Evolutionary conservation across 1,140 invertebrate genomes (phyloP), one percentile per base, ranked within the genome.

Genomic region (Orchestia grillus): DNA sequence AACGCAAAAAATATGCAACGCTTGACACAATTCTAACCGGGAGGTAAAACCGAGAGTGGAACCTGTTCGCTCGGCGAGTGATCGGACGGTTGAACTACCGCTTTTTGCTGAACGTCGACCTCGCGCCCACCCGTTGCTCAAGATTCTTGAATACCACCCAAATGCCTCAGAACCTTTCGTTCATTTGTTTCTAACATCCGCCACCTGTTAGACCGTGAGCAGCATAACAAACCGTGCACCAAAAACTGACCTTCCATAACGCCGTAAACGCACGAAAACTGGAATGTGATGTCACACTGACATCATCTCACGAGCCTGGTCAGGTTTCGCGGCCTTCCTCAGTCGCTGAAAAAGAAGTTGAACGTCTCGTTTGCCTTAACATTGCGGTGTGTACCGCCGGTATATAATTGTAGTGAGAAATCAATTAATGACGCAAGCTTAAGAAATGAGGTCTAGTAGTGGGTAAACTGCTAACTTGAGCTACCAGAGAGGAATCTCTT

Each of bases 21-120:
- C 44, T 44, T 94, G 92, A 94, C 92, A 94, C 44, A 44, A 44
- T 45, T 94, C 44, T 44, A 94, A 94, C 92, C 92, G 43, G 41
- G 43, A 44, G 44, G 92, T n/a, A 44, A 94, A 94, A 15, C 44
- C 92, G 43, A 45, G 44, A 44, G 43, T 44, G 92, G 43, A 45
- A 94, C 43, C 92, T 43, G 88, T 42, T 91, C 88, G 41, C 88
- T 91, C 41, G 92, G 36, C 43, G 44, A 45, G 44, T 44, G 92
- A 94, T n/a, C 92, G 43, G 44, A 94, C 44, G 92, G 92, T 11
- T n/a, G 44, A 42, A 47, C 43, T 47, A 94, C 92, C 43, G 92
- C 43, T 94, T 94, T 94, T 94, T 94, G 92, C 92, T 94, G 44
- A 90, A 42, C 44, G 3, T 40, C 92, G 92, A 94, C 92, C 92